Percentiles rank a stretch among this genome's conserved stretches.
Conservation (phyloP, 1,140 invertebrate genomes). For the Drosophila funebris region DNA sequence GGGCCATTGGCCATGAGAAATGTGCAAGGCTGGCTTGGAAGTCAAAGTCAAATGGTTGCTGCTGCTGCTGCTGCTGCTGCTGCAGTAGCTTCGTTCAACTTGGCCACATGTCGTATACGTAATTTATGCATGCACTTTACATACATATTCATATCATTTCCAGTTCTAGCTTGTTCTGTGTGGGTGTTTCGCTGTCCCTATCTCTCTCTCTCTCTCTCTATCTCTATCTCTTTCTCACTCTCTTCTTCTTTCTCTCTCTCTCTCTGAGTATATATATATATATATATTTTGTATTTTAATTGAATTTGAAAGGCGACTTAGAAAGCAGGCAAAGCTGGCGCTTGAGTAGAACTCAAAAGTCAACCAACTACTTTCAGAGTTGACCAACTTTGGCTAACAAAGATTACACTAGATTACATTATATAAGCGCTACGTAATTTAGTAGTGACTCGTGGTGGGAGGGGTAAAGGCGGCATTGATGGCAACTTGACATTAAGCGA, state of each 20-base stretch:
- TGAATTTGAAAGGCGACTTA: slow-evolving; percentile 73
- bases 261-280: slow-evolving; percentile 34
- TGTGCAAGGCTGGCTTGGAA: slow-evolving; percentile 64
- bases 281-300: slow-evolving; percentile 57
- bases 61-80: neutral
- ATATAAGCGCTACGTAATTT: slow-evolving; percentile 53
- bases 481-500: slow-evolving; percentile 32
- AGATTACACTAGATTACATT: slow-evolving; percentile 57
- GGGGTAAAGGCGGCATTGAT: neutral
- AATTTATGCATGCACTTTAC: slow-evolving; percentile 76
- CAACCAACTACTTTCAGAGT: slow-evolving; percentile 76
- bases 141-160: slow-evolving; percentile 65
- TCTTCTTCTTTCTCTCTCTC: neutral
- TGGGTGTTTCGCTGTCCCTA: slow-evolving; percentile 41
- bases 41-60: slow-evolving; percentile 45
- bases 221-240: neutral
- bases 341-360: slow-evolving; percentile 57
- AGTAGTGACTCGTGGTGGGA: slow-evolving; percentile 1
- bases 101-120: slow-evolving; percentile 68
- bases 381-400: slow-evolving; percentile 68
- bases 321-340: slow-evolving; percentile 43
- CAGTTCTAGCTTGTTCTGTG: slow-evolving; percentile 49
- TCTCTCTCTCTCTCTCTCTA: neutral
- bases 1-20: slow-evolving; percentile 48
- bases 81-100: slow-evolving; percentile 6